These are phyloP conservation scores for Erpobdella octoculata DNA, from an alignment of 2,888 invertebrate species.

Conservation along the genomic window DNA sequence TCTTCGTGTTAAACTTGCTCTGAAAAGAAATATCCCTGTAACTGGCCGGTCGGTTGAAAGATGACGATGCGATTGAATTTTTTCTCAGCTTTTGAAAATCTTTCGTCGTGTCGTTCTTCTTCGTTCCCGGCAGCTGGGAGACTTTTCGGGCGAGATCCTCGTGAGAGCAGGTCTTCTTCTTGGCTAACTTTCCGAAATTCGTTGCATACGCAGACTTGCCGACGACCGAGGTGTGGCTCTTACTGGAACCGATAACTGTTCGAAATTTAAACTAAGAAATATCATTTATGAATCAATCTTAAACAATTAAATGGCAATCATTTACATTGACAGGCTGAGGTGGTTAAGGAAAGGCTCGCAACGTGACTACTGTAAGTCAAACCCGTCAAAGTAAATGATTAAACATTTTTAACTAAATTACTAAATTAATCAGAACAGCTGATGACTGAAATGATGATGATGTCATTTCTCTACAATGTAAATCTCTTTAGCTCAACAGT, in stretches of 20 bases:
- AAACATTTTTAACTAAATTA: no score
- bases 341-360: no score
- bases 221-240: constrained; percentile 24
- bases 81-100: constrained; percentile 13
- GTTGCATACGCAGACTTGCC: constrained; percentile 3
- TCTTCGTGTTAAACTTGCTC: no score
- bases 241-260: constrained; percentile 17
- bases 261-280: not conserved
- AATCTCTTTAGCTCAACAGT: no score
- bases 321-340: no score
- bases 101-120: not conserved
- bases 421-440: no score
- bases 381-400: no score
- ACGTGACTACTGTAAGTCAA: no score
- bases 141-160: constrained; percentile 23
- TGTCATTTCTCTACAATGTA: no score
- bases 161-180: constrained; percentile 24
- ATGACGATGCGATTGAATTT: not conserved
- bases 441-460: no score
- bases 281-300: not conserved
- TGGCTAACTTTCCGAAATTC: constrained; percentile 2
- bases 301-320: not conserved
- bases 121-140: not conserved
- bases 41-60: not conserved
- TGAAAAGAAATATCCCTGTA: constrained; percentile 4